phyloP scores from a whole-genome alignment of 2,888 invertebrate genomes.

The Macrophya alboannulata region DNA sequence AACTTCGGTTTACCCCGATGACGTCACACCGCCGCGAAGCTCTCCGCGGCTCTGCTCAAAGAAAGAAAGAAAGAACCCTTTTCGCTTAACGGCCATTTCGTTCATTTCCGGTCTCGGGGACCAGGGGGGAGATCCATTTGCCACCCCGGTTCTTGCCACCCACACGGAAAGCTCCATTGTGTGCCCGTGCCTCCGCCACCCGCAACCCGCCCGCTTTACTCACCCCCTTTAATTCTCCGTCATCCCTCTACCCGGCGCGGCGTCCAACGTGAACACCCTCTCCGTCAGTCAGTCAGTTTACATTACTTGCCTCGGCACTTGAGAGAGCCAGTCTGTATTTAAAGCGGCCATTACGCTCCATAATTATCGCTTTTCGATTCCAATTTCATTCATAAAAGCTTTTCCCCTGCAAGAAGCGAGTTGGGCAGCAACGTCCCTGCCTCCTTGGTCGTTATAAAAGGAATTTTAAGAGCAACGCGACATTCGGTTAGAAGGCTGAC shows the following conservation, averaged over 20 bases:
- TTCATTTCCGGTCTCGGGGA: slow-evolving; percentile 76
- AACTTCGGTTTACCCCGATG: not conserved
- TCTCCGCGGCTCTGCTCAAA: slow-evolving; percentile 61
- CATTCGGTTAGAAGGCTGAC: slow-evolving; percentile 25
- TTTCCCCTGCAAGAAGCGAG: slow-evolving; percentile 45
- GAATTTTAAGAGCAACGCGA: slow-evolving; percentile 47
- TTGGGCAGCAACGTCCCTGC: slow-evolving; percentile 30
- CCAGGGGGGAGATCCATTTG: slow-evolving; percentile 76
- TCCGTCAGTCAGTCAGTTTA: slow-evolving; percentile 73
- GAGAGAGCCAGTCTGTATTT: slow-evolving; percentile 66
- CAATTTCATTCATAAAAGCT: slow-evolving; percentile 72
- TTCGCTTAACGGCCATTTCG: slow-evolving; percentile 78
- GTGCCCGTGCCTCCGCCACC: slow-evolving; percentile 59
- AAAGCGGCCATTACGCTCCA: slow-evolving; percentile 74
- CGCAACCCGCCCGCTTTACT: slow-evolving; percentile 60
- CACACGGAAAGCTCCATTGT: slow-evolving; percentile 59
- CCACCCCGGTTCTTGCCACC: slow-evolving; percentile 63
- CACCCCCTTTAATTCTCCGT: slow-evolving; percentile 63
- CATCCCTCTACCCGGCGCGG: slow-evolving; percentile 46
- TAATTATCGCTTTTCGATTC: slow-evolving; percentile 77
- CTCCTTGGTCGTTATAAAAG: slow-evolving; percentile 37
- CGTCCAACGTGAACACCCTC: slow-evolving; percentile 58
- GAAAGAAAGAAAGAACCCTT: slow-evolving; percentile 69
- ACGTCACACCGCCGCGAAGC: slow-evolving; percentile 17
- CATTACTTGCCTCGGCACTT: slow-evolving; percentile 69